Evolutionary conservation across 2,888 invertebrate genomes (phyloP).

Genomic region (Ochropacha duplaris): DNA sequence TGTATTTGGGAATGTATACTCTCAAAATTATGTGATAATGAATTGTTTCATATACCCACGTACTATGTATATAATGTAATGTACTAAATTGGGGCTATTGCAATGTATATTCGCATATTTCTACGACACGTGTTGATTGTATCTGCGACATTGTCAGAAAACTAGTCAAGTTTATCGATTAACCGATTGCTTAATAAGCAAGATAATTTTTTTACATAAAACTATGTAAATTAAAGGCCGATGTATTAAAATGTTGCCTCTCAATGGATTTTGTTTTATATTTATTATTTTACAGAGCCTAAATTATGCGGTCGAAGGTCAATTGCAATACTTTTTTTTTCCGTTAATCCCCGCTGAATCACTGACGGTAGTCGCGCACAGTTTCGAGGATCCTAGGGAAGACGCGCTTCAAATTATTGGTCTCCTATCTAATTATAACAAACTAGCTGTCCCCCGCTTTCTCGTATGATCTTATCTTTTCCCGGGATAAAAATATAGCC

Average conservation of each 20-base stretch:
- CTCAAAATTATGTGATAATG: background rate
- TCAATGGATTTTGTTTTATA: background rate
- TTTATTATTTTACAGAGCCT: background rate
- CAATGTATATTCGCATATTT: no score
- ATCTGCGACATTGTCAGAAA: background rate
- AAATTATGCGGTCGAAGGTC: no score
- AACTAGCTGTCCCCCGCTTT: no score
- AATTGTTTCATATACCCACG: background rate
- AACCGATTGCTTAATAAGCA: background rate
- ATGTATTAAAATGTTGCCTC: background rate
- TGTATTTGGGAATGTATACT: background rate
- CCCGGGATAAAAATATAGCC: no score
- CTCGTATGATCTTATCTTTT: no score
- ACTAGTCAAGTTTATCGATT: background rate
- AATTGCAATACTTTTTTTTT: no score
- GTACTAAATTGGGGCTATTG: background rate
- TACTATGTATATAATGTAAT: no score
- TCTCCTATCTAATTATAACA: no score
- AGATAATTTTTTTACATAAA: background rate
- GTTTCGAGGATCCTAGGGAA: no score
- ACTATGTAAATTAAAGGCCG: background rate
- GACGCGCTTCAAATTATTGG: no score
- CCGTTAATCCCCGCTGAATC: no score
- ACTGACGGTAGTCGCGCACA: no score
- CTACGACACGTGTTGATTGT: background rate